Evolutionary conservation across 1,140 invertebrate species (phyloP), one percentile per base, ranked within the genome.

Genomic region (Nomia melanderi): DNA sequence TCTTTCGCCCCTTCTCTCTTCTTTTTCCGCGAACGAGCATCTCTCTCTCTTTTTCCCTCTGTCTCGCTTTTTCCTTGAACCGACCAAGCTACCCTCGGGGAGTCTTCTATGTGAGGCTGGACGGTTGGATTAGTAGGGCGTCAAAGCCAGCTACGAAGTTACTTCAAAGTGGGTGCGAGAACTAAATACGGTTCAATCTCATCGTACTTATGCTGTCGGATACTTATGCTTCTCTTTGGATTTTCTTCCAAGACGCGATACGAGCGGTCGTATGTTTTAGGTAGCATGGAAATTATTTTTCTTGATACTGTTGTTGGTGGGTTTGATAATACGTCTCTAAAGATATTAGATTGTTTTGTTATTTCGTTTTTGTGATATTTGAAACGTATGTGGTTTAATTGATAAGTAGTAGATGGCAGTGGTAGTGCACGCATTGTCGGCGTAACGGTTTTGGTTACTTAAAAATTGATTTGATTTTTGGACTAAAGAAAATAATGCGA

Each of bases 121-220:
- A 71, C 77, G 56, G 74, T 73, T 81, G 84, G 88, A 90, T 90
- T 90, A 90, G 83, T 81, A 86, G 79, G 76, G 86, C 82, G 86
- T 87, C 87, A 86, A 86, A 90, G 88, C 85, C 74, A 82, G 75
- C 76, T 82, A 85, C 76, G 74, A 82, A 84, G 77, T 81, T 81
- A 78, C 57, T 67, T 83, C 65, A 82, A 84, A 84, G 73, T 83
- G 78, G 81, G 83, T 77, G 83, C 83, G 81, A 84, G 81, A 83
- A 84, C 81, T 83, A 84, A 83, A 83, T 83, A 83, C 78, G 65
- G 25, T 70, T 77, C 72, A 67, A 54, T 77, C 65, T 75, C 65
- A 31, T 83, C 66, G 53, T 56, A 67, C 41, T 44, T 17, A 2
- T 17, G 41, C 12, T n/a, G n/a, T 4, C 67, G 44, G 39, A 70